Conservation (phyloP, 2,888 invertebrate species). For the Orchesellides sinensis region DNA sequence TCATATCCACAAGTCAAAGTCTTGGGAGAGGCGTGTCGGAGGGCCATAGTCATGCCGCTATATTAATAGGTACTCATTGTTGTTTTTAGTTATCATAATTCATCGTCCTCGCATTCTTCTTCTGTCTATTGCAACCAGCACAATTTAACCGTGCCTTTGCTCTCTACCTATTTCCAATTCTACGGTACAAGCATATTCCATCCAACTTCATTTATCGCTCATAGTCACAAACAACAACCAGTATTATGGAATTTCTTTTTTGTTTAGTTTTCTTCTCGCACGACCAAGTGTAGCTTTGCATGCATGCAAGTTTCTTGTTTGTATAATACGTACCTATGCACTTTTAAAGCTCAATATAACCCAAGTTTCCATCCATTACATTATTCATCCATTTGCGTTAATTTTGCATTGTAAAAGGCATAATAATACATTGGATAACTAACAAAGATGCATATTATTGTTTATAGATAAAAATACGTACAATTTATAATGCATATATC, state of each 20-base stretch:
- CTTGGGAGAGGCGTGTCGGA: constrained; percentile 43
- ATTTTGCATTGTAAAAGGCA: constrained; percentile 5
- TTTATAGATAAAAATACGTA: neutral
- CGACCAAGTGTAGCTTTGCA: neutral
- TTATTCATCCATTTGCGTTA: constrained; percentile 14
- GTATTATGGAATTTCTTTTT: too few relatives aligned
- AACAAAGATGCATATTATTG: neutral
- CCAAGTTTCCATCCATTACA: constrained; percentile 2
- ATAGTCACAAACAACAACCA: neutral
- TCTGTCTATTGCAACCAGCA: too few relatives aligned
- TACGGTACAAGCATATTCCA: neutral
- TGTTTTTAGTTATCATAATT: constrained; percentile 45
- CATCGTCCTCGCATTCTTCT: constrained; percentile 31
- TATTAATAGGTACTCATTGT: constrained; percentile 44
- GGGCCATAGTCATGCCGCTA: constrained; percentile 17
- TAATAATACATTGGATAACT: constrained; percentile 3
- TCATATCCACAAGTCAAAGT: too few relatives aligned
- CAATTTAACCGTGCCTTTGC: constrained; percentile 1
- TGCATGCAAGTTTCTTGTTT: neutral
- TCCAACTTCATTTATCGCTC: neutral
- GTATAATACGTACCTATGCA: neutral
- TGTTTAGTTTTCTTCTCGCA: neutral
- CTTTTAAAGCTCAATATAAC: neutral
- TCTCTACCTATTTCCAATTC: neutral
- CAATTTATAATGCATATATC: neutral